phyloP scores from a whole-genome alignment of 2,888 invertebrate species.

The Nephrocerus scutellatus region DNA sequence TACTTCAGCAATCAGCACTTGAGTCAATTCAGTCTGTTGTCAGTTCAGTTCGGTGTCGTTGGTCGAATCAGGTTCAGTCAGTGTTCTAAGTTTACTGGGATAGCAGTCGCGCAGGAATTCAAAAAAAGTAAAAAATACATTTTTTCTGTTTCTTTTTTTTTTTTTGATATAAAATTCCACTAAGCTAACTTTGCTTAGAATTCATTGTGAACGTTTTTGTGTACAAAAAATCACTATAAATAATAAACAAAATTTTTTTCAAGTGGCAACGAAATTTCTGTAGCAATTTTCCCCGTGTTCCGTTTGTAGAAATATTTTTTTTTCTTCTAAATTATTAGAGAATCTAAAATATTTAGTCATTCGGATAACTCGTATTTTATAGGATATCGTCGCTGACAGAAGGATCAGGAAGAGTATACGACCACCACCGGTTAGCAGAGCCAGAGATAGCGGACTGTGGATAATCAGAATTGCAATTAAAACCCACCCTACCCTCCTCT shows the following conservation, averaged over 20 bases:
- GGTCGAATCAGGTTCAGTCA: slow-evolving; percentile 33
- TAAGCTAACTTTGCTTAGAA: slow-evolving; percentile 2
- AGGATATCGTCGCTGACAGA: no score
- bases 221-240: slow-evolving; percentile 10
- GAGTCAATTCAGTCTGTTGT: slow-evolving; percentile 20
- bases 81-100: slow-evolving; percentile 41
- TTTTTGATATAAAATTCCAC: slow-evolving; percentile 3
- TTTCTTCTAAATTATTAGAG: no score
- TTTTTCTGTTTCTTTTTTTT: slow-evolving; percentile 1
- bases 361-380: no score
- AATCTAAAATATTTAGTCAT: no score
- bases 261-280: background rate
- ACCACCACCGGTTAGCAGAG: no score
- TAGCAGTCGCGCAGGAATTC: slow-evolving; percentile 27
- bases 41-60: slow-evolving; percentile 9
- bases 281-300: slow-evolving; percentile 8
- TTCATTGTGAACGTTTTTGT: slow-evolving; percentile 7
- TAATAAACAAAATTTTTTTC: slow-evolving; percentile 3
- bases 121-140: slow-evolving; percentile 1
- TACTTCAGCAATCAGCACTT: slow-evolving; percentile 12
- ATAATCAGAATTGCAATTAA: no score
- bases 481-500: no score
- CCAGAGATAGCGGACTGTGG: no score
- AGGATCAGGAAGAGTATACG: no score
- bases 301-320: no score